Evolutionary conservation across 37 sponge, comb jelly and placozoan species (phyloP).

Genomic region (Theonella swinhoei): DNA sequence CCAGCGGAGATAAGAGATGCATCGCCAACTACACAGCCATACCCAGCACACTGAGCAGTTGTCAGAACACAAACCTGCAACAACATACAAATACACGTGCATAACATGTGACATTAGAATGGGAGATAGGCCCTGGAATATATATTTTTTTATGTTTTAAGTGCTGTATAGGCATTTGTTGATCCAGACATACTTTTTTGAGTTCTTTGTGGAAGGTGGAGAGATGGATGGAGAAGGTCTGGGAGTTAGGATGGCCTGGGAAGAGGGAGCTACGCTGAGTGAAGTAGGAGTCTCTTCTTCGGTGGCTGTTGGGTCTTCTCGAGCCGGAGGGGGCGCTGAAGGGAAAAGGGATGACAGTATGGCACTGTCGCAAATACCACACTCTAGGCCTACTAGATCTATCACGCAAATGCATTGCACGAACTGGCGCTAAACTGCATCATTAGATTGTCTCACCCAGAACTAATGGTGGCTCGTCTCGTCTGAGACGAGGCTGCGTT

Average conservation of each 20-base stretch:
- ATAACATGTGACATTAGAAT: too few species aligned
- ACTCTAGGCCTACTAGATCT: too few species aligned
- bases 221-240: constrained; percentile 13
- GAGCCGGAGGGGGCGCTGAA: background rate
- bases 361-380: too few species aligned
- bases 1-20: background rate
- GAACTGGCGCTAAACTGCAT: background rate
- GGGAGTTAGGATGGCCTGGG: background rate
- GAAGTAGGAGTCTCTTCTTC: background rate
- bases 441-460: background rate
- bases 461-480: background rate
- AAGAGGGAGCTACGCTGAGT: background rate
- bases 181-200: background rate
- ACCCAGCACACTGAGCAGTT: too few species aligned
- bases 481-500: background rate
- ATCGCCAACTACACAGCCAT: too few species aligned
- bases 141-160: too few species aligned
- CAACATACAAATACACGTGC: too few species aligned
- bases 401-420: too few species aligned
- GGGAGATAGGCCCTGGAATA: too few species aligned
- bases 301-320: background rate
- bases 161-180: too few species aligned
- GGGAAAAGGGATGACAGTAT: background rate
- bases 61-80: too few species aligned
- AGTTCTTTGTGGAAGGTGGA: constrained; percentile 13